These are phyloP conservation scores for Rotaria socialis DNA, from an alignment of 2,888 invertebrate genomes.

Conservation along the genomic window DNA sequence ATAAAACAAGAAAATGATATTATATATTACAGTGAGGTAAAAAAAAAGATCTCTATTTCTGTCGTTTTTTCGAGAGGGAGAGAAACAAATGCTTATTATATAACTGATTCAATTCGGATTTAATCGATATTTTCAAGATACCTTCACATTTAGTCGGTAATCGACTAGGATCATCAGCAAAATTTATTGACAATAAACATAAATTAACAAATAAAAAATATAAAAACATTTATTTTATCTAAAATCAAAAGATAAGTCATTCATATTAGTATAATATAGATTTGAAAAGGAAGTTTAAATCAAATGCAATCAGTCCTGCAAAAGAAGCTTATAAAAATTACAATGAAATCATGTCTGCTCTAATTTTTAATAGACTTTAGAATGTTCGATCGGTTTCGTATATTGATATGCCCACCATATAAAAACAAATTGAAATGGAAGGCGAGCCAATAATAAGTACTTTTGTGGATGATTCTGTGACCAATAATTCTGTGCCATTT, in stretches of 20 bases:
- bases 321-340: background rate
- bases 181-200: background rate
- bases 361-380: background rate
- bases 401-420: slow-evolving; percentile 36
- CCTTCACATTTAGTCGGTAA: slow-evolving; percentile 46
- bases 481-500: slow-evolving; percentile 10
- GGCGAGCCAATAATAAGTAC: background rate
- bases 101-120: no score
- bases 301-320: background rate
- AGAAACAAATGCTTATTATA: no score
- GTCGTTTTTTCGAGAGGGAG: no score
- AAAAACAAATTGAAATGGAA: slow-evolving; percentile 19
- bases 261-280: background rate
- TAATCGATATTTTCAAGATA: background rate
- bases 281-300: background rate
- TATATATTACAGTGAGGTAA: background rate
- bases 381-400: background rate
- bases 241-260: background rate
- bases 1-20: background rate
- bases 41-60: no score
- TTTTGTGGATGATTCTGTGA: background rate
- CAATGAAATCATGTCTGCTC: background rate
- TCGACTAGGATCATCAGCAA: slow-evolving; percentile 43
- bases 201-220: background rate
- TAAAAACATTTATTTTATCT: slow-evolving; percentile 4